Conservation (phyloP, 2,113 vertebrate genomes). For the Alethe castanea region DNA sequence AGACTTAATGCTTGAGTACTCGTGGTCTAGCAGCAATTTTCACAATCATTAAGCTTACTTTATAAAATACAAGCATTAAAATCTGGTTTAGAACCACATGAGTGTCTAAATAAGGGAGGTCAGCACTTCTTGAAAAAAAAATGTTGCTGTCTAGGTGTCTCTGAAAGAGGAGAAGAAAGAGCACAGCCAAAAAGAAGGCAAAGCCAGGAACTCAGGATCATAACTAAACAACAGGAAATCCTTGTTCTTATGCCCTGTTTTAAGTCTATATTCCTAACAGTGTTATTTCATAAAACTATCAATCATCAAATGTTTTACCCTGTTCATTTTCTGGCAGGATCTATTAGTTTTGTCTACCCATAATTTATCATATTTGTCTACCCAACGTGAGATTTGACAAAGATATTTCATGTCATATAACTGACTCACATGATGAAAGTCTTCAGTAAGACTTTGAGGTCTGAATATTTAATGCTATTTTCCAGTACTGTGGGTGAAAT, state of each 20-base stretch:
- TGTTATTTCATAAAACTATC: not conserved
- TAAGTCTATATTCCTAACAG: not conserved
- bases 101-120: not conserved
- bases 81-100: conserved; percentile 6
- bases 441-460: not conserved
- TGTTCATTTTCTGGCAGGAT: not conserved
- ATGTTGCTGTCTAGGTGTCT: not conserved
- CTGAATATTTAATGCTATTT: not conserved
- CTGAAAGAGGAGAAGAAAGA: not conserved
- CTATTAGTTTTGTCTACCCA: not conserved
- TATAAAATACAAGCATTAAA: conserved; percentile 10
- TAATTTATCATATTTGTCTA: not conserved
- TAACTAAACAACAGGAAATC: not conserved
- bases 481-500: not conserved
- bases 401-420: not conserved
- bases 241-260: not conserved
- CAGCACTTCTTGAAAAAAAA: not conserved
- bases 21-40: not conserved
- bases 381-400: not conserved
- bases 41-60: conserved; percentile 2
- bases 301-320: not conserved
- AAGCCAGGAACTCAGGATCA: not conserved
- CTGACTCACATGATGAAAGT: not conserved
- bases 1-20: not conserved
- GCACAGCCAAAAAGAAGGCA: not conserved